A percentile compares a stretch with the other conserved stretches of the same genome.
Evolutionary conservation across 2,888 invertebrate genomes (phyloP).

Genomic region (Boloria selene): DNA sequence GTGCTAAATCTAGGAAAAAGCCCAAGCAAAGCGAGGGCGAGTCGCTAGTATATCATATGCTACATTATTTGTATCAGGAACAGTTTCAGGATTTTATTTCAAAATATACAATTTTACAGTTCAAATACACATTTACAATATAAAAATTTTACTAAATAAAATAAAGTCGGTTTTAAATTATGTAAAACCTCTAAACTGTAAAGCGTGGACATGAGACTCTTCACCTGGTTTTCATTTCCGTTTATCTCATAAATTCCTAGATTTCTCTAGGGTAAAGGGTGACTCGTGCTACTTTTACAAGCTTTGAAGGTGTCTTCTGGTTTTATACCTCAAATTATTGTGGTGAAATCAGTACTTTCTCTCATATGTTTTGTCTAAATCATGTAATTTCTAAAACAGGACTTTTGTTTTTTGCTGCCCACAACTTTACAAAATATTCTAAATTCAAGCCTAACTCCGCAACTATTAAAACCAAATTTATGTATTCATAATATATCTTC

Average conservation of each 20-base stretch:
- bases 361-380: too few relatives aligned
- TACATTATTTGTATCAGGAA: too few relatives aligned
- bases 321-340: neutral
- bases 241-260: constrained; percentile 29
- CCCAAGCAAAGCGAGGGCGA: too few relatives aligned
- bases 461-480: too few relatives aligned
- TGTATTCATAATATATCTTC: too few relatives aligned
- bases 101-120: neutral
- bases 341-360: too few relatives aligned
- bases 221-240: constrained; percentile 34
- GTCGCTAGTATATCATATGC: too few relatives aligned
- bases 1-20: too few relatives aligned
- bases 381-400: too few relatives aligned
- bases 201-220: constrained; percentile 29
- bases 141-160: constrained; percentile 15
- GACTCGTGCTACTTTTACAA: constrained; percentile 10
- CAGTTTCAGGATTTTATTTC: neutral
- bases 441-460: too few relatives aligned
- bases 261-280: constrained; percentile 23
- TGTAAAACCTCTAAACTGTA: constrained; percentile 14
- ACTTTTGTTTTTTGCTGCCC: too few relatives aligned
- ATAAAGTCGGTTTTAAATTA: constrained; percentile 17
- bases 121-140: constrained; percentile 4
- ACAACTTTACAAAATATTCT: too few relatives aligned
- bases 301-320: neutral